Conservation (phyloP, 1,140 invertebrate species). For the Apis laboriosa region DNA sequence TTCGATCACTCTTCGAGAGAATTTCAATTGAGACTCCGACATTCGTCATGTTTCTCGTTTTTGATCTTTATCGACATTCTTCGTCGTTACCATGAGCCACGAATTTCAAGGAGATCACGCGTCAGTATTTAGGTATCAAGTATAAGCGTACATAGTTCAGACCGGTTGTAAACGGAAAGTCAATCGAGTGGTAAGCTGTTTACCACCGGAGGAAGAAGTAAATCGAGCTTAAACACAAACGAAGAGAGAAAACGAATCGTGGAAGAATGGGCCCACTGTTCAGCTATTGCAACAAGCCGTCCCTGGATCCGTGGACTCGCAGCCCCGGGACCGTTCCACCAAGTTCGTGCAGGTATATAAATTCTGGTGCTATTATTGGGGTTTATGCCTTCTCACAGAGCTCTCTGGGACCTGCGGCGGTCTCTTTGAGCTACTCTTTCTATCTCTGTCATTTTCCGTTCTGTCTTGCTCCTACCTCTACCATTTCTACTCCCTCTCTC, state of each 20-base stretch:
- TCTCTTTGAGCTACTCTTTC: slow-evolving; percentile 74
- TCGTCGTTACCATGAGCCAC: too few relatives aligned
- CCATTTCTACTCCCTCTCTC: slow-evolving; percentile 49
- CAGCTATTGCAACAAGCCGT: slow-evolving; percentile 52
- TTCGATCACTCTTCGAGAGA: neutral
- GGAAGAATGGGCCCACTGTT: slow-evolving; percentile 24
- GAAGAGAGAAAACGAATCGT: slow-evolving; percentile 7
- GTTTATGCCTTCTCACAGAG: slow-evolving; percentile 77
- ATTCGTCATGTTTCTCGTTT: neutral
- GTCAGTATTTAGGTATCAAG: neutral
- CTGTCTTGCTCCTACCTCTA: slow-evolving; percentile 43
- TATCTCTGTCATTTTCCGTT: slow-evolving; percentile 57
- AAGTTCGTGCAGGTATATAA: slow-evolving; percentile 80
- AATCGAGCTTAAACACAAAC: slow-evolving; percentile 9
- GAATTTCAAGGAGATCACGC: neutral
- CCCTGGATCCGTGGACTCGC: slow-evolving; percentile 61
- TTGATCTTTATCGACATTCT: neutral
- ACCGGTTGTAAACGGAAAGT: neutral
- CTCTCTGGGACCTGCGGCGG: slow-evolving; percentile 70
- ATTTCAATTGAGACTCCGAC: neutral
- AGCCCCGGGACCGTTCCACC: slow-evolving; percentile 71
- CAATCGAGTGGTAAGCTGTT: neutral
- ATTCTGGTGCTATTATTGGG: slow-evolving; percentile 81
- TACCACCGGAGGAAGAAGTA: neutral
- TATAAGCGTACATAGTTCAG: neutral